phyloP scores from a whole-genome alignment of 2,888 invertebrate genomes.

The Mythimna vitellina region DNA sequence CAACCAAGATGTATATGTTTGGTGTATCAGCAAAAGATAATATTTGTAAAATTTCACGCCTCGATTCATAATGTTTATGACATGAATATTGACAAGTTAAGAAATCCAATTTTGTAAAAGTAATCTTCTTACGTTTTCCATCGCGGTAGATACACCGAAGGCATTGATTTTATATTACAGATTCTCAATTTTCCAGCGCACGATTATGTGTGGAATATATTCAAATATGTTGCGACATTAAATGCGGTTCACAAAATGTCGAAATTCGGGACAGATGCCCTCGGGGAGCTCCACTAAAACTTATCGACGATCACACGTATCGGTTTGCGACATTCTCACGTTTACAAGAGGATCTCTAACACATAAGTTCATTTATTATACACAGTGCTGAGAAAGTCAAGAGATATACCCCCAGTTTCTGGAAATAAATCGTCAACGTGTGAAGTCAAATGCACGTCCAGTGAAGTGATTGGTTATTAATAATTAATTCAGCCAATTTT shows the following conservation, averaged over 20 bases:
- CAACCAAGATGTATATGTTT: conserved; percentile 13
- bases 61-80: conserved; percentile 60
- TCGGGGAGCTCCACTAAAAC: conserved; percentile 34
- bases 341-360: neutral
- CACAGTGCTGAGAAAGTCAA: neutral
- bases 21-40: conserved; percentile 32
- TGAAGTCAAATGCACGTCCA: neutral
- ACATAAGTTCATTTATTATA: neutral
- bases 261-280: conserved; percentile 28
- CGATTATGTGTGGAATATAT: conserved; percentile 40
- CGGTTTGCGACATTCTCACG: conserved; percentile 17
- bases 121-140: conserved; percentile 54
- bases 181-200: conserved; percentile 54
- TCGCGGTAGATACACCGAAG: conserved; percentile 49
- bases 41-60: conserved; percentile 47
- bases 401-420: neutral
- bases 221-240: conserved; percentile 43
- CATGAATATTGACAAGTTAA: conserved; percentile 63
- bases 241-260: conserved; percentile 44
- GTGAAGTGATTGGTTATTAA: neutral
- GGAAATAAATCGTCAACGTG: neutral
- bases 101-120: conserved; percentile 63
- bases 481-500: neutral
- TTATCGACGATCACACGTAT: conserved; percentile 33
- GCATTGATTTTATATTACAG: conserved; percentile 61